Conservation (phyloP, 2,888 invertebrate genomes). For the Graphium colonna region DNA sequence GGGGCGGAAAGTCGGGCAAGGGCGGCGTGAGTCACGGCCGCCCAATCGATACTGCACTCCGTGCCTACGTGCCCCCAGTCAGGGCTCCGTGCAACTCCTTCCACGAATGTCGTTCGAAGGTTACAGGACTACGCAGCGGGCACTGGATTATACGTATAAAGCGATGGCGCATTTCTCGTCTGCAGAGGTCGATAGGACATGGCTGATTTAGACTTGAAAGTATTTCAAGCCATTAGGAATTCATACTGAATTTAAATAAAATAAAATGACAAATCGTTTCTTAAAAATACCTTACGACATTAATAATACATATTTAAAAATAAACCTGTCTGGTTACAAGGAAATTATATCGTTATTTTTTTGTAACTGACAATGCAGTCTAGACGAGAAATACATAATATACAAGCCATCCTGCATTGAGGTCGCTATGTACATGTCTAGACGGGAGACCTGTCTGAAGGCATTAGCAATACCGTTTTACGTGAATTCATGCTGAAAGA, state of each 20-base stretch:
- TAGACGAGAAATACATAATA: background rate
- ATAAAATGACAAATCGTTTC: background rate
- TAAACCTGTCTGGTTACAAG: too few species aligned
- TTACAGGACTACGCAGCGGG: constrained; percentile 5
- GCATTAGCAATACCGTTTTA: too few species aligned
- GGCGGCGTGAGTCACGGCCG: constrained; percentile 76
- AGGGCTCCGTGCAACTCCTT: constrained; percentile 29
- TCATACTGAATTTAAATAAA: too few species aligned
- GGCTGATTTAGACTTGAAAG: too few species aligned
- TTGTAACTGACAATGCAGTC: background rate
- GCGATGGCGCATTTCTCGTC: background rate
- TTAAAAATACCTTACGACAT: background rate
- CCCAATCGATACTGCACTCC: constrained; percentile 72
- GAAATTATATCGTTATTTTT: too few species aligned
- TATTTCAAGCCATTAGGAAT: too few species aligned
- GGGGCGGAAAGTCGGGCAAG: constrained; percentile 76
- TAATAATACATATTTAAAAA: too few species aligned
- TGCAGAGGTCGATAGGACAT: constrained; percentile 1
- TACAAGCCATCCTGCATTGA: background rate
- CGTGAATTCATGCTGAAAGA: too few species aligned
- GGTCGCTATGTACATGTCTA: background rate
- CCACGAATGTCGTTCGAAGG: constrained; percentile 26
- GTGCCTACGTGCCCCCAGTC: constrained; percentile 50
- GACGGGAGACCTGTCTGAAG: too few species aligned
- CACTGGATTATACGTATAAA: background rate